Conservation (phyloP, 1,140 invertebrate genomes). For the Halyomorpha halys region DNA sequence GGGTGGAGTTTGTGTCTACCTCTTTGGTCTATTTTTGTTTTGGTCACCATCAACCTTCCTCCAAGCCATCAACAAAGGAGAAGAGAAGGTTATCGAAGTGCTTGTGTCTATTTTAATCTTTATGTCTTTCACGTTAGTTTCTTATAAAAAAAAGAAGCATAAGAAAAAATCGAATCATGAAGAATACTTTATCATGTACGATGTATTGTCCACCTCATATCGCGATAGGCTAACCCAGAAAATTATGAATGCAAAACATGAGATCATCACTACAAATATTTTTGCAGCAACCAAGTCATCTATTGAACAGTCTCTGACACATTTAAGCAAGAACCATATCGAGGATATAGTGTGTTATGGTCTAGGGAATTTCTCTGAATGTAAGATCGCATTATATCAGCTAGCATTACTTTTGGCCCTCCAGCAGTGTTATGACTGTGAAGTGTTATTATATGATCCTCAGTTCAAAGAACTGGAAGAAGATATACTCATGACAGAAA, state of each 20-base stretch:
- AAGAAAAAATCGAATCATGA: background rate
- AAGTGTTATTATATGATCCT: background rate
- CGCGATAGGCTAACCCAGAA: background rate
- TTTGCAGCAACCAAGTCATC: background rate
- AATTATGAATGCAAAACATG: background rate
- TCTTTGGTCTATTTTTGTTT: slow-evolving; percentile 5
- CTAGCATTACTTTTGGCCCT: background rate
- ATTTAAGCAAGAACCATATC: background rate
- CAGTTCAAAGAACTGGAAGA: background rate
- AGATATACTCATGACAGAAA: background rate
- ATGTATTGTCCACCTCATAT: background rate
- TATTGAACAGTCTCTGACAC: background rate
- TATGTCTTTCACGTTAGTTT: too few relatives aligned
- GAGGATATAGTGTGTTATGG: slow-evolving; percentile 5
- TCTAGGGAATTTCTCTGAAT: background rate
- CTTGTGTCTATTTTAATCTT: too few relatives aligned
- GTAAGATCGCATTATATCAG: background rate
- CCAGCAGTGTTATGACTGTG: background rate
- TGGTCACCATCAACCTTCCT: background rate
- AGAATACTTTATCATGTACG: background rate
- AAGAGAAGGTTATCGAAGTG: too few relatives aligned
- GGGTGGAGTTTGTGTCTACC: background rate
- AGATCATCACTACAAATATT: background rate
- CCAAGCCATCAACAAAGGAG: too few relatives aligned
- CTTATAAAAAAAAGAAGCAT: background rate